Conservation (phyloP, 2,797 vertebrate species). For the Tympanoctomys barrerae region DNA sequence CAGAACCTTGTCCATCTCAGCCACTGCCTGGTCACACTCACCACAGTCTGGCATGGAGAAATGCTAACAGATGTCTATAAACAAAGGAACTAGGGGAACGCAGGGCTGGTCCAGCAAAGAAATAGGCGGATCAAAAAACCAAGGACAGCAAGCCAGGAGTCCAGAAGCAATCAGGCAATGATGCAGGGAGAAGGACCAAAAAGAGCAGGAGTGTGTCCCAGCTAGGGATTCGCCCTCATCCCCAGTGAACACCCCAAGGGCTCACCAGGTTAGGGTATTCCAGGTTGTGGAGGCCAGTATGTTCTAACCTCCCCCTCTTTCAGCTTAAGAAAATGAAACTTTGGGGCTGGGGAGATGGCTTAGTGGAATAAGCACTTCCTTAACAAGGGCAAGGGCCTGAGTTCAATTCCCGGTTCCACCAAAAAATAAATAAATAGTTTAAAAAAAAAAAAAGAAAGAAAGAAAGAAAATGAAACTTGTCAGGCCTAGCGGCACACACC, state of each 20-base stretch:
- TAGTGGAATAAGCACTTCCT: too few species aligned
- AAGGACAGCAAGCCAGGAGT: not conserved
- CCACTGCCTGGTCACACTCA: not conserved
- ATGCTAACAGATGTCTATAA: not conserved
- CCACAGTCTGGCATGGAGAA: not conserved
- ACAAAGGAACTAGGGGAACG: not conserved
- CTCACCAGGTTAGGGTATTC: not conserved
- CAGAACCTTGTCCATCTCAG: not conserved
- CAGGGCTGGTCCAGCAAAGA: not conserved
- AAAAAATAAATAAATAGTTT: too few species aligned
- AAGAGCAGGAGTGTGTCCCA: not conserved
- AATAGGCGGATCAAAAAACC: too few species aligned
- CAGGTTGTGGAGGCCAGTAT: not conserved
- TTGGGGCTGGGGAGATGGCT: too few species aligned
- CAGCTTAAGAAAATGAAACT: not conserved
- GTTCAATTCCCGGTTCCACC: too few species aligned
- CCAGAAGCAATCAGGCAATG: not conserved
- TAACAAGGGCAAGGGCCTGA: too few species aligned
- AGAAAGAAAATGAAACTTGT: too few species aligned
- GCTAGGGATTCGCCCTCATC: rapidly evolving
- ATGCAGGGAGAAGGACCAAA: not conserved
- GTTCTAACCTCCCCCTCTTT: not conserved
- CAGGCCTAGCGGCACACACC: too few species aligned
- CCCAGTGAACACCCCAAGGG: not conserved
- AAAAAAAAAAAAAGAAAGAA: too few species aligned